Conservation (phyloP, 2,113 vertebrate species). For the Larimichthys polyactis region DNA sequence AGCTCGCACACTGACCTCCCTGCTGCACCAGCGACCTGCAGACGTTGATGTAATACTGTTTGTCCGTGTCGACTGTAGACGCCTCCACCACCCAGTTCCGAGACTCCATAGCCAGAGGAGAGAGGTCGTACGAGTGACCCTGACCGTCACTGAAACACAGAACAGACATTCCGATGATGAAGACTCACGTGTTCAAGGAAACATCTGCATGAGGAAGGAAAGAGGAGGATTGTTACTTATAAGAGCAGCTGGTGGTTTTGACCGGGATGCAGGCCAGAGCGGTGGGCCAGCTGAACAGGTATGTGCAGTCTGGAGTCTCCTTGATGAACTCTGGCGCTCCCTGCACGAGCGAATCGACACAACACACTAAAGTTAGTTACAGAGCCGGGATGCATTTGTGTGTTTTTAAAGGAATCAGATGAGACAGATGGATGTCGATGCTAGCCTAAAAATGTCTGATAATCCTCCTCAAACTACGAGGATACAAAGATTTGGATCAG, state of each 20-base stretch:
- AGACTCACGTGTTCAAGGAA: too few species aligned
- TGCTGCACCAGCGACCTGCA: conserved; percentile 92
- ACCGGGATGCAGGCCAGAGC: conserved; percentile 90
- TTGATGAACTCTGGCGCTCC: conserved; percentile 89
- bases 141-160: conserved; percentile 82
- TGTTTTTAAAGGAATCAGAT: too few species aligned
- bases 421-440: neutral
- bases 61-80: conserved; percentile 62
- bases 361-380: conserved; percentile 14
- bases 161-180: neutral
- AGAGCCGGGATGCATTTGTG: neutral
- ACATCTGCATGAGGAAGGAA: neutral
- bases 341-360: conserved; percentile 52
- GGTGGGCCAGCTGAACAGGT: conserved; percentile 94
- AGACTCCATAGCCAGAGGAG: conserved; percentile 87
- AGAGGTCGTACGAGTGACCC: conserved; percentile 93
- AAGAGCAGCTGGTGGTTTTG: conserved; percentile 90
- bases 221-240: conserved; percentile 84
- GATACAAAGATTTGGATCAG: too few species aligned
- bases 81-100: conserved; percentile 90
- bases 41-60: conserved; percentile 91
- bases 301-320: conserved; percentile 94
- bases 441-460: too few species aligned
- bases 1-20: conserved; percentile 72
- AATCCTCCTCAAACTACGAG: neutral